Conservation (phyloP, 2,797 vertebrate species). For the Sebastes miniatus region DNA sequence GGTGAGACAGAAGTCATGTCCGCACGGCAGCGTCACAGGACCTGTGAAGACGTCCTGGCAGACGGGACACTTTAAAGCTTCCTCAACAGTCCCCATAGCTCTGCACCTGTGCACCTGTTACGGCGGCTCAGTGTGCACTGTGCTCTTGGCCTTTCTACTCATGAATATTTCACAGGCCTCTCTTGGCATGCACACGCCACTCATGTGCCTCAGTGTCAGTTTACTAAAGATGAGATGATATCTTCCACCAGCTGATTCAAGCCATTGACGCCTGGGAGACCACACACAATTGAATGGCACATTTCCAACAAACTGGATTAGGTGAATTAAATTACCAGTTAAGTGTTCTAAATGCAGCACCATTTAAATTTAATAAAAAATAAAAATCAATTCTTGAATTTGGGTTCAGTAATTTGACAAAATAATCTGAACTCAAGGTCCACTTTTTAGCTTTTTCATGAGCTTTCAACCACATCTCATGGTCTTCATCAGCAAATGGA, state of each 20-base stretch:
- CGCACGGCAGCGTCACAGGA: slow-evolving; percentile 77
- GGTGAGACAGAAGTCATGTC: slow-evolving; percentile 79
- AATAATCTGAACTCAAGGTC: no score
- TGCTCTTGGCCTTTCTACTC: slow-evolving; percentile 40
- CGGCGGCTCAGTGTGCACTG: slow-evolving; percentile 20
- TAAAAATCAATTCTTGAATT: no score
- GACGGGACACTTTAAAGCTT: slow-evolving; percentile 76
- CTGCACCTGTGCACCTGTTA: slow-evolving; percentile 29
- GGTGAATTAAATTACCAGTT: not conserved
- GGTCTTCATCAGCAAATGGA: no score
- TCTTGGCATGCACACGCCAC: slow-evolving; percentile 35
- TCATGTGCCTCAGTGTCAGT: slow-evolving; percentile 55
- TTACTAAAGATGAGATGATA: slow-evolving; percentile 66
- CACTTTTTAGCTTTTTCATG: no score
- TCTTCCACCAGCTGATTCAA: slow-evolving; percentile 30
- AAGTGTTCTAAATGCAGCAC: not conserved
- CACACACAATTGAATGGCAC: slow-evolving; percentile 7
- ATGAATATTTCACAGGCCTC: slow-evolving; percentile 74
- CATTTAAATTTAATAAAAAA: not conserved
- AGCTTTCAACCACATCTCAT: no score
- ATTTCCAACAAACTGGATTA: slow-evolving; percentile 11
- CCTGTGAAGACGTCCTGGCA: slow-evolving; percentile 79
- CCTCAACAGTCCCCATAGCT: slow-evolving; percentile 65
- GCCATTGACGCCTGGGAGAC: slow-evolving; percentile 11
- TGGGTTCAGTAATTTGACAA: no score